Evolutionary conservation across 2,113 vertebrate species (phyloP), one percentile per base, ranked within the genome.

Genomic region (Motacilla tschutschensis): DNA sequence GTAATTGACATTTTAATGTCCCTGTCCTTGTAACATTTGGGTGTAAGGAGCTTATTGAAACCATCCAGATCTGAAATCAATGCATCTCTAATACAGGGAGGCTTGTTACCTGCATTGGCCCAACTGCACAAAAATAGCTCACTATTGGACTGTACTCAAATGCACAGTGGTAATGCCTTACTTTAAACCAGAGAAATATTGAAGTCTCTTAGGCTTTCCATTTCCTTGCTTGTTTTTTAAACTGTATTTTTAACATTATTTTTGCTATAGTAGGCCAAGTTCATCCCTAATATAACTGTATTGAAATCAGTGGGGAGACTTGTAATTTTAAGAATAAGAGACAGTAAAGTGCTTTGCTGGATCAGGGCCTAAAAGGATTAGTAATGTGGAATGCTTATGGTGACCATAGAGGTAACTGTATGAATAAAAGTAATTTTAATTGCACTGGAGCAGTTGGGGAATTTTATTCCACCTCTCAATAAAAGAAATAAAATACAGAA

Each of bases 361-460:
- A 95, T 92, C 72, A 50, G 65, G 92, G 94, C 94, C 94, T 94
- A 95, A 94, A 95, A 95, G 90, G 88, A 94, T 95, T 95, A 93
- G 93, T 90, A 38, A 41, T 64, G 69, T 87, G 88, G 84, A 90
- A 88, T 87, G 76, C 81, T 88, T 87, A 29, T 73, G 72, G 67
- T 87, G 72, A 65, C 91, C 11, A 1, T 74, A 64, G 87, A 87
- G 82, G 92, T 90, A 93, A 90, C 86, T 88, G 18, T 81, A 87
- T 88, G 83, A 91, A 90, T 91, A 93, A 88, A 91, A 93, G 79
- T 90, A 28, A 63, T 91, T 93, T 93, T 93, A 93, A 95, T 92
- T 92, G 88, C 48, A 43, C 57, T 64, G 44, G 75, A 84, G 64
- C 69, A 71, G 53, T 90, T 79, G 53, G 88, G 81, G 81, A 76